A percentile compares a stretch with the other conserved stretches of the same genome.
These are phyloP conservation scores for Cyrtonyx montezumae DNA, from an alignment of 2,113 vertebrate genomes.

Conservation along the genomic window DNA sequence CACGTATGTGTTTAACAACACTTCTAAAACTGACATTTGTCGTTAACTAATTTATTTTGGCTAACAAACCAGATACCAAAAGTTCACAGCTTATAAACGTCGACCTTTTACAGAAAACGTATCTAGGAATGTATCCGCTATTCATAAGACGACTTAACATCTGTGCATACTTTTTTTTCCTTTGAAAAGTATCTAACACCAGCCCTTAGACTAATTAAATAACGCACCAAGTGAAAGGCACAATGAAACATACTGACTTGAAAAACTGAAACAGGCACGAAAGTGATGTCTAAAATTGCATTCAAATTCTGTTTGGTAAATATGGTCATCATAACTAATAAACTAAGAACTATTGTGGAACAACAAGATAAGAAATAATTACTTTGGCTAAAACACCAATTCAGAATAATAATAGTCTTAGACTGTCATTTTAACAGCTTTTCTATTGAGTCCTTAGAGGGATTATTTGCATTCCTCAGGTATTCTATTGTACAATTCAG, in stretches of 20 bases:
- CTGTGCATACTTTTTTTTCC: neutral
- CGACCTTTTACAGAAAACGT: constrained; percentile 1
- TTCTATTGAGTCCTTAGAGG: constrained; percentile 88
- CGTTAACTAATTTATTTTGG: constrained; percentile 18
- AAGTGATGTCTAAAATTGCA: constrained; percentile 57
- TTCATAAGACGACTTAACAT: neutral
- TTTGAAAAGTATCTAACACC: constrained; percentile 16
- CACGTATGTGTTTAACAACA: neutral
- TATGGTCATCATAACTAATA: constrained; percentile 74
- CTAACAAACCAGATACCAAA: neutral
- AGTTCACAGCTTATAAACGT: constrained; percentile 7
- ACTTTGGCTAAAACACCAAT: constrained; percentile 88
- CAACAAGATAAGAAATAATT: constrained; percentile 86
- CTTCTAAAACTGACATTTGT: constrained; percentile 20
- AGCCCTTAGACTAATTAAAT: constrained; percentile 3
- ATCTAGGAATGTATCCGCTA: neutral
- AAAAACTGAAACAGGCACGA: constrained; percentile 45
- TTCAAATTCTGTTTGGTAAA: constrained; percentile 65
- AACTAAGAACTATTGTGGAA: constrained; percentile 79
- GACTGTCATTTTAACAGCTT: constrained; percentile 89
- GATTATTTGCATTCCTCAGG: constrained; percentile 99
- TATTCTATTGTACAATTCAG: constrained; percentile 92
- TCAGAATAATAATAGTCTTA: constrained; percentile 92
- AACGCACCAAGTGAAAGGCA: constrained; percentile 1
- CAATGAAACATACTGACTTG: neutral